Conservation (phyloP, 2,113 vertebrate genomes). For the Ornithorhynchus anatinus region DNA sequence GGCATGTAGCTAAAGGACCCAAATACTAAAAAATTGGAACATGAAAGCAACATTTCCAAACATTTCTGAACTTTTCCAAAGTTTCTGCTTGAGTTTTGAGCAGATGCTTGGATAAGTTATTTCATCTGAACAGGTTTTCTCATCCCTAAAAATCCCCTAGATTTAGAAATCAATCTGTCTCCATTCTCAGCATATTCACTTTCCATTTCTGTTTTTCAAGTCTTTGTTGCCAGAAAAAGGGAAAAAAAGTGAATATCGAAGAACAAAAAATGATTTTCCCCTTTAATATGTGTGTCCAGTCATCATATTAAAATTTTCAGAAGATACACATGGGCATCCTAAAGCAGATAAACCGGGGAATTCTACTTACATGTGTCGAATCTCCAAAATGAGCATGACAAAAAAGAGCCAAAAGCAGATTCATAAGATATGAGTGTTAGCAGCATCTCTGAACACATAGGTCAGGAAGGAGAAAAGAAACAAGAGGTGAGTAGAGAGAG, state of each 20-base stretch:
- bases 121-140: conserved; percentile 4
- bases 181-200: neutral
- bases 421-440: neutral
- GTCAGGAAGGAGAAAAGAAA: neutral
- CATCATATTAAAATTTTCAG: neutral
- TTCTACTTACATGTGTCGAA: neutral
- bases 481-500: neutral
- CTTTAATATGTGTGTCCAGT: neutral
- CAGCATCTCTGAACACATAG: neutral
- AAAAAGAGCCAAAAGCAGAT: neutral
- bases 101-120: neutral
- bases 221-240: neutral
- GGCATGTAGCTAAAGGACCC: neutral
- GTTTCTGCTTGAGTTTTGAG: neutral
- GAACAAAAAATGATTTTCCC: neutral
- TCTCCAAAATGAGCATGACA: neutral
- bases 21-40: neutral
- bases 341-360: no score
- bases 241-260: neutral
- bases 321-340: neutral
- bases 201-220: neutral
- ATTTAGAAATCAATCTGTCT: neutral
- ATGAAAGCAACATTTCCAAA: neutral
- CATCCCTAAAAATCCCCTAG: neutral
- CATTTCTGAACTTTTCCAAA: neutral